Evolutionary conservation across 1,140 invertebrate species (phyloP).

Genomic region (Dryas iulia): DNA sequence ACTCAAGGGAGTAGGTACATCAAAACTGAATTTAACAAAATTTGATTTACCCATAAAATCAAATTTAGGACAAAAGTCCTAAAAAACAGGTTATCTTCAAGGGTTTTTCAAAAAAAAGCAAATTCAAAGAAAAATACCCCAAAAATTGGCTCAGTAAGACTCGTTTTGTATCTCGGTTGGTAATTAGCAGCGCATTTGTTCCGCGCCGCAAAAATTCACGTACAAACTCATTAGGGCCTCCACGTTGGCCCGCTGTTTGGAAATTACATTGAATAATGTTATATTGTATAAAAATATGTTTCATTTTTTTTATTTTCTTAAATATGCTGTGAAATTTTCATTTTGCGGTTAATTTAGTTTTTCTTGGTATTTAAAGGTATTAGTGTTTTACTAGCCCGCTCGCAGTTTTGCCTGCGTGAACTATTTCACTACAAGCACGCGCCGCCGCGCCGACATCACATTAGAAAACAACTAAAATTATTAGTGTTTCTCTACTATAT

Average conservation of each 20-base stretch:
- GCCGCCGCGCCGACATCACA: no score
- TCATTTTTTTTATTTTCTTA: background rate
- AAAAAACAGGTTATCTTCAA: background rate
- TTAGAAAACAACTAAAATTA: no score
- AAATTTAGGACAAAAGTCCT: background rate
- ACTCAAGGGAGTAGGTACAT: no score
- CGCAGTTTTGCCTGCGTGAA: no score
- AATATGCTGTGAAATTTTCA: no score
- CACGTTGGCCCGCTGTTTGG: background rate
- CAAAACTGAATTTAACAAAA: no score
- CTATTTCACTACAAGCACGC: no score
- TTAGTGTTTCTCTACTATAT: no score
- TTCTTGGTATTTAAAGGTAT: background rate
- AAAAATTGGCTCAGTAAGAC: background rate
- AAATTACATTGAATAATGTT: background rate
- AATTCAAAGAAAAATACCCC: background rate
- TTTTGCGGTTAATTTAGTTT: background rate
- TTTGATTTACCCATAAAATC: no score
- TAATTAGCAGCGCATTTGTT: conserved; percentile 8
- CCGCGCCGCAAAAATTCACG: background rate
- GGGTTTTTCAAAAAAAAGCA: background rate
- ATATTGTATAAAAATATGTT: no score
- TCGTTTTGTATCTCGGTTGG: background rate
- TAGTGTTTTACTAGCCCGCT: no score
- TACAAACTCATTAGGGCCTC: background rate